phyloP scores from a whole-genome alignment of 1,140 invertebrate species.

The Aphis gossypii region DNA sequence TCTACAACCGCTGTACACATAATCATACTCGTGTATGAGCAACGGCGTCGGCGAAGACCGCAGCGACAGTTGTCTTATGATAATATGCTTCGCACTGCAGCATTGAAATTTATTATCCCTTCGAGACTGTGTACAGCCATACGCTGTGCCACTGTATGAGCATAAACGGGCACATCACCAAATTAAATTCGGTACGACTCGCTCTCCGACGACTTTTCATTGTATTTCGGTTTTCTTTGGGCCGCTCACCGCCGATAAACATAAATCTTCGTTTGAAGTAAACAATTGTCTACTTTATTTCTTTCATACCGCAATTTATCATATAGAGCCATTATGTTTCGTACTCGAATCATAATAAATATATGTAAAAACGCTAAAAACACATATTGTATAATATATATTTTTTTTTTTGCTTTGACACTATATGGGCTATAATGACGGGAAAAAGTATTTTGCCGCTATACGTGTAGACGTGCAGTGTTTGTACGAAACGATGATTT shows the following conservation, averaged over 20 bases:
- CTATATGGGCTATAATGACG: too few relatives aligned
- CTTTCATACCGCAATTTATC: background rate
- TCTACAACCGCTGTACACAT: background rate
- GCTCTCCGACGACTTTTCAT: background rate
- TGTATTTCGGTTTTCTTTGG: background rate
- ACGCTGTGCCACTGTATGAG: background rate
- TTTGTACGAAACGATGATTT: background rate
- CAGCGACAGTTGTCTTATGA: background rate
- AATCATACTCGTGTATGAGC: background rate
- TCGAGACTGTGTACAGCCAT: background rate
- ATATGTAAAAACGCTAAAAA: background rate
- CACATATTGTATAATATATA: background rate
- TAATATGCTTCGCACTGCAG: background rate
- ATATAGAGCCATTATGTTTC: background rate
- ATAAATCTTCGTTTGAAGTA: slow-evolving; percentile 23
- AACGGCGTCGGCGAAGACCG: background rate
- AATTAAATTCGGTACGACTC: slow-evolving; percentile 9
- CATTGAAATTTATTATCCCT: slow-evolving; percentile 47
- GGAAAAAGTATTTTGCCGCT: background rate
- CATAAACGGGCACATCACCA: slow-evolving; percentile 3
- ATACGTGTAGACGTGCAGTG: too few relatives aligned
- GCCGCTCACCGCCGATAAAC: background rate
- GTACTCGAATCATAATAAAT: background rate
- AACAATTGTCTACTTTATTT: slow-evolving; percentile 1
- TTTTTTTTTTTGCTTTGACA: background rate